Base-by-base conservation (phyloP, 2,888 invertebrate genomes). In the Cecidostiba fungosa region DNA sequence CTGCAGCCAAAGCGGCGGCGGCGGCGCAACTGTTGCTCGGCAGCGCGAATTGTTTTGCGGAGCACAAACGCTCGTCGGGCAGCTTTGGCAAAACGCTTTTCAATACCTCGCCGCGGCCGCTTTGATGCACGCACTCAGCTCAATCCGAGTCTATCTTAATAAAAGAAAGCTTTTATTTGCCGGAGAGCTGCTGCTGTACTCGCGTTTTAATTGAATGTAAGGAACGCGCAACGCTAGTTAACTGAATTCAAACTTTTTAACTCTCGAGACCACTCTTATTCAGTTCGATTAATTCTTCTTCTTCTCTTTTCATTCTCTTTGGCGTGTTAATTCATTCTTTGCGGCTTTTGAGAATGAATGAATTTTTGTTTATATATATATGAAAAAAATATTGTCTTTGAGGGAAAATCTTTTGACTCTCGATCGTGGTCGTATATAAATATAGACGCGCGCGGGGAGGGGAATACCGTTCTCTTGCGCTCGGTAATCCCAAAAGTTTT, bases 21-120 rank as follows among this genome's bases (percentile, higher is more conserved):
- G 23, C 39, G 39, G 66, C 76, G 47, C 78, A 78, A 54, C 73
- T 79, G 79, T 79, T 79, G 79, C 79, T 70, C 70, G 29, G 23
- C 43, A 23, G 12, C 6, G 36, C 70, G 70, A 70, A 79, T 70
- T 79, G 79, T 79, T 79, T 79, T 36, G 79, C 50, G 36, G n/a
- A n/a, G 50, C n/a, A 39, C 72, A n/a, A 39, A n/a, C 23, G 29
- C 66, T 59, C 36, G 50, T 59, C 32, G 10, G n/a, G 8, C 14
- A 50, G 59, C 76, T 59, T 77, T 54, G 39, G 66, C 43, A 43
- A 66, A 78, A 66, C 43, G 47, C 66, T 47, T 78, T 78, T 69
- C 78, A 66, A 78, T 78, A 69, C 47, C 29, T 47, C 39, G 1
- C 8, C 10, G 14, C 78, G 23, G 1, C 8, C 10, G 14, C 78